A percentile compares a stretch with the other conserved stretches of the same genome.
These are phyloP conservation scores for Hycleus cichorii DNA, from an alignment of 1,140 invertebrate genomes.

Conservation along the genomic window DNA sequence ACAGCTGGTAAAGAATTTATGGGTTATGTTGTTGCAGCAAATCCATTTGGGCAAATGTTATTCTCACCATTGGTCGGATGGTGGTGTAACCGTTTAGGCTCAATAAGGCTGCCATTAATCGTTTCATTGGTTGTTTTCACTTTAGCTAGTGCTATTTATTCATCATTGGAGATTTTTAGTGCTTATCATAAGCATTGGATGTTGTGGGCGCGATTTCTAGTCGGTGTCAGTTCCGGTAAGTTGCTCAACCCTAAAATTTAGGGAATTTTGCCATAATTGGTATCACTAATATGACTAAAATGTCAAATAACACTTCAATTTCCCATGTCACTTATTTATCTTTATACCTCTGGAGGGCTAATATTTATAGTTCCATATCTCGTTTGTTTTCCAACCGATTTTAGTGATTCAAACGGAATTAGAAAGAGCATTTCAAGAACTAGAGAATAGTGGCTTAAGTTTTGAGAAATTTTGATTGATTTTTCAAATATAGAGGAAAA, in stretches of 20 bases:
- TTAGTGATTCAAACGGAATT: too few species aligned
- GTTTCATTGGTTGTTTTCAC: conserved; percentile 66
- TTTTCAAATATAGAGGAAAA: too few species aligned
- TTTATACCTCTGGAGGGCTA: too few species aligned
- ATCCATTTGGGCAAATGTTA: conserved; percentile 81
- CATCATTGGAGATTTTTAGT: conserved; percentile 61
- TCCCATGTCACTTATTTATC: too few species aligned
- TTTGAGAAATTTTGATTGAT: too few species aligned
- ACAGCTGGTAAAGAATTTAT: conserved; percentile 72
- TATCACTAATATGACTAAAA: too few species aligned
- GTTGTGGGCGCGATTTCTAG: conserved; percentile 67
- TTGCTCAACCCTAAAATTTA: conserved; percentile 1
- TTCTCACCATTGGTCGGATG: conserved; percentile 80
- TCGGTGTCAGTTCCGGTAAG: conserved; percentile 80
- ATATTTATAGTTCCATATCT: too few species aligned
- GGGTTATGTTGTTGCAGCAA: conserved; percentile 78
- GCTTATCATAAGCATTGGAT: conserved; percentile 60
- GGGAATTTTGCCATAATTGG: not conserved
- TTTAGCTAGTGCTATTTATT: conserved; percentile 70
- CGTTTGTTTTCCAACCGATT: too few species aligned
- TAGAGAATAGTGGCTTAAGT: too few species aligned
- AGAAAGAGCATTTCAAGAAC: too few species aligned
- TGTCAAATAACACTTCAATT: not conserved
- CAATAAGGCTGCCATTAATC: conserved; percentile 63
- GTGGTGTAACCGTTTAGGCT: conserved; percentile 71